Conservation (phyloP, 35 echinoderm and acorn worm species). For the Lytechinus pictus region DNA sequence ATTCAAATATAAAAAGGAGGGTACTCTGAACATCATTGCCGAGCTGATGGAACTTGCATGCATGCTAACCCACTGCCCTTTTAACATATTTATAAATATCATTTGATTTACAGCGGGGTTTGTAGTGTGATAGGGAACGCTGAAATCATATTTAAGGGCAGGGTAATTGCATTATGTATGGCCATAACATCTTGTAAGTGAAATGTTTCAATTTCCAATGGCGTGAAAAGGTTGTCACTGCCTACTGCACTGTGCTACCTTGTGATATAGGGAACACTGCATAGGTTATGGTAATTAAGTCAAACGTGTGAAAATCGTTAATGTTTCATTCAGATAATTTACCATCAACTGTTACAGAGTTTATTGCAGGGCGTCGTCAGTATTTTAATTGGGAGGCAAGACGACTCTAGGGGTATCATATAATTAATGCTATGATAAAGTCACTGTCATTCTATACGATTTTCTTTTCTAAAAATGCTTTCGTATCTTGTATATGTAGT, state of each 20-base stretch:
- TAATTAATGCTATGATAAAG: too few relatives aligned
- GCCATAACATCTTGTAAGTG: background rate
- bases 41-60: background rate
- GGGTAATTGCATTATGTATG: background rate
- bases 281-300: background rate
- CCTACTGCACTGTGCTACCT: background rate
- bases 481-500: too few relatives aligned
- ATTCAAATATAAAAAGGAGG: too few relatives aligned
- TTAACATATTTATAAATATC: slow-evolving; percentile 21
- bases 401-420: too few relatives aligned
- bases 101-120: slow-evolving; percentile 11
- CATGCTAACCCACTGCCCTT: background rate
- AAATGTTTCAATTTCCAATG: background rate
- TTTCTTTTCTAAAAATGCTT: too few relatives aligned
- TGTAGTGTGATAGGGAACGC: background rate
- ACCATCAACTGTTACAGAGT: background rate
- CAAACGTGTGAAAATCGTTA: background rate
- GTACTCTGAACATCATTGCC: too few relatives aligned
- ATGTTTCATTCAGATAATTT: background rate
- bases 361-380: too few relatives aligned
- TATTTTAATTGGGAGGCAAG: too few relatives aligned
- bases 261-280: background rate
- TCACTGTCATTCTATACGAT: too few relatives aligned
- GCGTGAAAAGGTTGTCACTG: background rate
- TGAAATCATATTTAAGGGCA: slow-evolving; percentile 19